phyloP scores from a whole-genome alignment of 2,797 vertebrate species.

The Melanotaenia maccullochi region DNA sequence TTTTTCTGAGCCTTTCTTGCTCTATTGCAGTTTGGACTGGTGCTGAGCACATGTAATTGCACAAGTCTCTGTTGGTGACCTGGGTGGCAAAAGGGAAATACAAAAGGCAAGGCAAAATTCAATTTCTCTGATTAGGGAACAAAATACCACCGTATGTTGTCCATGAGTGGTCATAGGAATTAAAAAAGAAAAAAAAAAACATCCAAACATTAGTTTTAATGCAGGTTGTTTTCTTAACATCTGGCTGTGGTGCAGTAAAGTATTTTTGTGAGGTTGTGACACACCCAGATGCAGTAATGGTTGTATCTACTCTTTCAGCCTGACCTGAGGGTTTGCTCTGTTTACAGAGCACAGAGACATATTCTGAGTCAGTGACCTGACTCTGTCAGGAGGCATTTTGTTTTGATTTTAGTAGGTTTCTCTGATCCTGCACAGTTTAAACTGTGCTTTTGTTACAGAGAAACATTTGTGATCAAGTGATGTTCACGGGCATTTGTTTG shows the following conservation, averaged over 20 bases:
- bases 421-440: slow-evolving; percentile 21
- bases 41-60: slow-evolving; percentile 77
- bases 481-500: slow-evolving; percentile 30
- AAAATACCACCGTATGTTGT: background rate
- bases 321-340: slow-evolving; percentile 53
- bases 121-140: slow-evolving; percentile 37
- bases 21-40: slow-evolving; percentile 53
- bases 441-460: slow-evolving; percentile 15
- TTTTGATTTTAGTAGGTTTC: slow-evolving; percentile 54
- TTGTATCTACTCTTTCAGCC: slow-evolving; percentile 59
- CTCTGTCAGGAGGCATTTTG: slow-evolving; percentile 49
- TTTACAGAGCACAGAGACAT: slow-evolving; percentile 49
- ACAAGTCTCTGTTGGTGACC: slow-evolving; percentile 55
- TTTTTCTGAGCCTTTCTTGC: slow-evolving; percentile 27
- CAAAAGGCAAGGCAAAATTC: slow-evolving; percentile 22
- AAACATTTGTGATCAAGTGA: slow-evolving; percentile 27
- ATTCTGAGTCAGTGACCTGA: slow-evolving; percentile 49
- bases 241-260: slow-evolving; percentile 36
- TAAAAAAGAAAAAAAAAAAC: slow-evolving; percentile 30
- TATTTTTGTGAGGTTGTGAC: slow-evolving; percentile 59
- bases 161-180: background rate
- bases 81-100: slow-evolving; percentile 47
- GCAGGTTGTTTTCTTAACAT: slow-evolving; percentile 14
- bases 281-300: slow-evolving; percentile 55
- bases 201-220: slow-evolving; percentile 17